These are phyloP conservation scores for Steinernema khuongi DNA, from an alignment of 1,140 invertebrate species.

Conservation along the genomic window DNA sequence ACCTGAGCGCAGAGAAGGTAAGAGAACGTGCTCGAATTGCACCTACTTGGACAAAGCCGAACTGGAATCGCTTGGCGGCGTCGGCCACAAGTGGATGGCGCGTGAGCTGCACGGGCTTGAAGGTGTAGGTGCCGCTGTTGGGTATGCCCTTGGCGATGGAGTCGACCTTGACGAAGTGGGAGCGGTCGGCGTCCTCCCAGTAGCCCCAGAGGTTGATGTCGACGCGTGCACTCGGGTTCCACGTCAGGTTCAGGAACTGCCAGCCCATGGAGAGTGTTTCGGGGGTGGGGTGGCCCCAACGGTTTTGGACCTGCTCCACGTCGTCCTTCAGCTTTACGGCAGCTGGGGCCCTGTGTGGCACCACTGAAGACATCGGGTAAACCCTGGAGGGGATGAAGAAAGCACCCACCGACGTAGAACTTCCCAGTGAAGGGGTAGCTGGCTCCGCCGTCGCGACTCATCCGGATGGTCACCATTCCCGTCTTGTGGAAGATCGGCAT, in stretches of 20 bases:
- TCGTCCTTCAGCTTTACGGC: slow-evolving; percentile 33
- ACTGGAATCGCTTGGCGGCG: slow-evolving; percentile 36
- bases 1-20: too few relatives aligned
- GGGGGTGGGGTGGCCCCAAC: slow-evolving; percentile 33
- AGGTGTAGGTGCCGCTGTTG: slow-evolving; percentile 34
- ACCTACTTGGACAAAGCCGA: slow-evolving; percentile 39
- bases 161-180: slow-evolving; percentile 35
- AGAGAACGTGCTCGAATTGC: too few relatives aligned
- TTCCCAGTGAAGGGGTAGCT: slow-evolving; percentile 81
- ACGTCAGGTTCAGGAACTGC: slow-evolving; percentile 39
- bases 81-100: slow-evolving; percentile 24
- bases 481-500: slow-evolving; percentile 71
- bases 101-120: slow-evolving; percentile 26
- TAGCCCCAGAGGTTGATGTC: slow-evolving; percentile 40
- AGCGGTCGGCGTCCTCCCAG: slow-evolving; percentile 41
- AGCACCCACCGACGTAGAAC: slow-evolving; percentile 32
- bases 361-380: slow-evolving; percentile 23
- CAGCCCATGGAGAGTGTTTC: slow-evolving; percentile 32
- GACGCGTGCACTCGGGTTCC: slow-evolving; percentile 31
- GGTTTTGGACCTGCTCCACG: slow-evolving; percentile 21
- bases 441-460: slow-evolving; percentile 70
- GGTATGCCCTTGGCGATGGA: slow-evolving; percentile 30
- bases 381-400: neutral
- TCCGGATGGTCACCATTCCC: slow-evolving; percentile 79
- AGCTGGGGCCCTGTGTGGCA: slow-evolving; percentile 21